Conservation (phyloP, 2,888 invertebrate genomes). For the Acronicta leporina region DNA sequence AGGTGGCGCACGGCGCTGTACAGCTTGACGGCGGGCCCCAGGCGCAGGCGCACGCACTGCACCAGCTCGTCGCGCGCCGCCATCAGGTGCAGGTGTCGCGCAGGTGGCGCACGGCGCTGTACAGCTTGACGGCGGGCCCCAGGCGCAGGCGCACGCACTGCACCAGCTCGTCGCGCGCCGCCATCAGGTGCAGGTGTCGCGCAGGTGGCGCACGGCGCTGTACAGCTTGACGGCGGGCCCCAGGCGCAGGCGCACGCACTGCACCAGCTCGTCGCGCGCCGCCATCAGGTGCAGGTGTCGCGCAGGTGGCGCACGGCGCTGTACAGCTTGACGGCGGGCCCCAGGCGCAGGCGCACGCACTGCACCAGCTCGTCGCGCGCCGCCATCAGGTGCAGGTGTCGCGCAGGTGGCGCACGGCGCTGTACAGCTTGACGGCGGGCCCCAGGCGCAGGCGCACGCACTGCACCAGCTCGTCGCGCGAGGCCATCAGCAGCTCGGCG, state of each 20-base stretch:
- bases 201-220: slow-evolving; percentile 73
- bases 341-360: slow-evolving; percentile 93
- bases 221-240: slow-evolving; percentile 94
- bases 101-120: slow-evolving; percentile 75
- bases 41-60: slow-evolving; percentile 92
- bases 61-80: slow-evolving; percentile 95
- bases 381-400: too few relatives aligned
- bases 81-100: too few relatives aligned
- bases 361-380: slow-evolving; percentile 94
- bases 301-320: slow-evolving; percentile 73
- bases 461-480: slow-evolving; percentile 94
- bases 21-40: slow-evolving; percentile 95
- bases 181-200: too few relatives aligned
- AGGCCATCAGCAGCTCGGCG: slow-evolving; percentile 94
- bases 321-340: slow-evolving; percentile 93
- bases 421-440: slow-evolving; percentile 92
- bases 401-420: slow-evolving; percentile 73
- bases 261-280: slow-evolving; percentile 94
- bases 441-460: slow-evolving; percentile 94
- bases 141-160: slow-evolving; percentile 93
- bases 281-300: too few relatives aligned
- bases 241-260: slow-evolving; percentile 92
- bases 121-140: slow-evolving; percentile 94
- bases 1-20: slow-evolving; percentile 76
- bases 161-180: slow-evolving; percentile 95